Evolutionary conservation across 2,797 vertebrate species (phyloP).

Genomic region (Siniperca scherzeri): DNA sequence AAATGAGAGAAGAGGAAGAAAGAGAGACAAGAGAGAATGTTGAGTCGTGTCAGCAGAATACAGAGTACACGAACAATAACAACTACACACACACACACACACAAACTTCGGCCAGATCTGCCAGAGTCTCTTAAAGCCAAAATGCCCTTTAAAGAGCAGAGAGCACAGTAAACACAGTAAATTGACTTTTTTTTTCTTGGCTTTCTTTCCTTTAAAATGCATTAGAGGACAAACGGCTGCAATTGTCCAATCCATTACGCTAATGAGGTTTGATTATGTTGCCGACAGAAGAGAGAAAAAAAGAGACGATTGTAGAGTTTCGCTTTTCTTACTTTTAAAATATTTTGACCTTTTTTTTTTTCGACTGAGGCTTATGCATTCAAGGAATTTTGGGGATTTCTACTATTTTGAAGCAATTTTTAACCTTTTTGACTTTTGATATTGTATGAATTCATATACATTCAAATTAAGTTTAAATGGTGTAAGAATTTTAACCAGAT

Average conservation of each 20-base stretch:
- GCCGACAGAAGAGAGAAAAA: background rate
- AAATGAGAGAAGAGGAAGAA: background rate
- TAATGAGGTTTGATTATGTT: conserved; percentile 49
- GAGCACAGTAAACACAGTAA: conserved; percentile 11
- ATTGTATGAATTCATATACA: background rate
- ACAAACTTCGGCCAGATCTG: conserved; percentile 1
- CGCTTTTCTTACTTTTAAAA: background rate
- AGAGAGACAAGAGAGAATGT: conserved; percentile 11
- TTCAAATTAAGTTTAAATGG: background rate
- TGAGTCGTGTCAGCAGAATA: conserved; percentile 40
- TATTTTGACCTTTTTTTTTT: background rate
- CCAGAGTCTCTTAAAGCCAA: conserved; percentile 39
- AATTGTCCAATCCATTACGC: conserved; percentile 38
- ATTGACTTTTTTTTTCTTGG: conserved; percentile 5
- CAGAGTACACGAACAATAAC: conserved; percentile 31
- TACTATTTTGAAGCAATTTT: background rate
- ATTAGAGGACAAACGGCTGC: conserved; percentile 41
- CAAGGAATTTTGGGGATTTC: background rate
- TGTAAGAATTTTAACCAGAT: background rate
- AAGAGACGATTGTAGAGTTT: background rate
- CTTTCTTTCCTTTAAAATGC: conserved; percentile 36
- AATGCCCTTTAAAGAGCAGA: conserved; percentile 59
- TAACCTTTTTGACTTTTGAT: background rate
- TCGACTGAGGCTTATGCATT: background rate
- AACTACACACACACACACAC: background rate